phyloP scores from a whole-genome alignment of 2,113 vertebrate species.

The Sinocyclocheilus anshuiensis region DNA sequence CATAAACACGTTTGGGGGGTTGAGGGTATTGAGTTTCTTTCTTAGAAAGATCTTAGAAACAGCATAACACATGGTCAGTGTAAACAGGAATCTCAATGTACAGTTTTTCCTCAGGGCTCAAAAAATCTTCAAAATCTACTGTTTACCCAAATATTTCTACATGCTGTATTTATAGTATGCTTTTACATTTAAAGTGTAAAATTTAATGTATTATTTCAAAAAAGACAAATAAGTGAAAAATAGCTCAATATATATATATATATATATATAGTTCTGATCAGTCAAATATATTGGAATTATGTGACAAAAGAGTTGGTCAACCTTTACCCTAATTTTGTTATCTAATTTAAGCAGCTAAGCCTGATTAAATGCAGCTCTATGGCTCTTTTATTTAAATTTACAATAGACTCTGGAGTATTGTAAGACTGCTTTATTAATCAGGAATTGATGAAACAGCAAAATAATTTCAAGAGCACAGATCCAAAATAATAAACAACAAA shows the following conservation, averaged over 20 bases:
- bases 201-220: neutral
- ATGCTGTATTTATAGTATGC: neutral
- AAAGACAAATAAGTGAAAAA: neutral
- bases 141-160: neutral
- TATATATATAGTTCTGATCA: neutral
- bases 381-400: neutral
- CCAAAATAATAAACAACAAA: too few relatives aligned
- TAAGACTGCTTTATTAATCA: neutral
- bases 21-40: conserved; percentile 29
- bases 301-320: neutral
- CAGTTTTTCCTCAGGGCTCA: neutral
- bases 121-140: neutral
- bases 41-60: conserved; percentile 23
- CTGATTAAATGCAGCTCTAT: neutral
- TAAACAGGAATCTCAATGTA: neutral
- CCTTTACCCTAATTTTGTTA: conserved; percentile 27
- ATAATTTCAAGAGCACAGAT: neutral
- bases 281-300: neutral
- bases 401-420: neutral
- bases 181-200: neutral
- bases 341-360: conserved; percentile 2
- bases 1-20: conserved; percentile 19
- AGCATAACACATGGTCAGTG: neutral
- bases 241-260: neutral
- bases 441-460: neutral